A percentile compares a stretch with the other conserved stretches of the same genome.
Conservation (phyloP, 2,113 vertebrate genomes). For the Manacus vitellinus region DNA sequence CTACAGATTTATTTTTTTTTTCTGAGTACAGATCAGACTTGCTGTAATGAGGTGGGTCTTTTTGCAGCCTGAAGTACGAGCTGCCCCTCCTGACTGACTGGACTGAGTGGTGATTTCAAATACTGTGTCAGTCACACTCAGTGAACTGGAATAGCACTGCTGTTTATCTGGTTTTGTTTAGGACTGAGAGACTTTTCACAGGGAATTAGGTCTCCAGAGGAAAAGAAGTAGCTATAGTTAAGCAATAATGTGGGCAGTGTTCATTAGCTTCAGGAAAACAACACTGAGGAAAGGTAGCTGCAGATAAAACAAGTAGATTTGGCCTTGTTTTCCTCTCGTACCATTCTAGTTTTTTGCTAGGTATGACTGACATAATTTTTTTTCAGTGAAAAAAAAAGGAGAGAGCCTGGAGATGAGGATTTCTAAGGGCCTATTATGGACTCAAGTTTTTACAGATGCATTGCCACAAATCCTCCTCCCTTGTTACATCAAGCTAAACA, state of each 20-base stretch:
- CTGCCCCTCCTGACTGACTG: not conserved
- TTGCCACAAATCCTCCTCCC: not conserved
- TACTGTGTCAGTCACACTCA: conserved; percentile 5
- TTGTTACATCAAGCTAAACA: not conserved
- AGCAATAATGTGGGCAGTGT: not conserved
- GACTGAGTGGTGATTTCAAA: conserved; percentile 48
- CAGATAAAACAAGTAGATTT: not conserved
- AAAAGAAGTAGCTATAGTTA: not conserved
- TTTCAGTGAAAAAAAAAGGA: not conserved
- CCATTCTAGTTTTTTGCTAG: not conserved
- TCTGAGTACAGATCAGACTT: not conserved
- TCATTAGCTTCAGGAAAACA: not conserved
- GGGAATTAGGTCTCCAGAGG: not conserved
- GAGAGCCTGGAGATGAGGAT: not conserved
- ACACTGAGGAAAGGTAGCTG: not conserved
- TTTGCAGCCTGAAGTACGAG: conserved; percentile 19
- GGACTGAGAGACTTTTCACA: conserved; percentile 25
- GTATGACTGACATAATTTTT: accelerated
- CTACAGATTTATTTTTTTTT: conserved; percentile 24
- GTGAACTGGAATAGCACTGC: conserved; percentile 37
- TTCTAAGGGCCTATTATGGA: not conserved
- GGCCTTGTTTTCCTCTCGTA: not conserved
- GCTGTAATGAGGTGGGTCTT: conserved; percentile 31
- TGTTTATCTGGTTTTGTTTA: conserved; percentile 54
- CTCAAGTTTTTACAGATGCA: not conserved